These are phyloP conservation scores for Psophia crepitans DNA, from an alignment of 2,113 vertebrate genomes.

Conservation along the genomic window DNA sequence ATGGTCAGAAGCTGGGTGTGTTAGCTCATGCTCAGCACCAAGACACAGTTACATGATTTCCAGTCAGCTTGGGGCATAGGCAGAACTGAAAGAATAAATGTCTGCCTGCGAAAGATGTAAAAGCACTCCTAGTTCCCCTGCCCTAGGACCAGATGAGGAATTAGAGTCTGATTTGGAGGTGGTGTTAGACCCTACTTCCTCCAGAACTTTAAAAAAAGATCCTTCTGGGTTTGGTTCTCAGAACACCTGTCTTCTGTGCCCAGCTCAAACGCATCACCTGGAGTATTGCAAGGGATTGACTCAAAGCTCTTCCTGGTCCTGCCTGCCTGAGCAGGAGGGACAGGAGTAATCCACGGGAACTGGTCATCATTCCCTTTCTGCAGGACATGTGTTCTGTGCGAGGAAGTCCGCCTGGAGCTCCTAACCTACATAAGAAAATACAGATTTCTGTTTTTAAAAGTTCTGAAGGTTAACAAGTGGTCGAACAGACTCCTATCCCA, in stretches of 20 bases:
- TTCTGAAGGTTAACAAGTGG: background rate
- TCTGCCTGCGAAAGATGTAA: background rate
- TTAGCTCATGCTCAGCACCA: background rate
- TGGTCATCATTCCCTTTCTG: background rate
- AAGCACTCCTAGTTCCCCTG: background rate
- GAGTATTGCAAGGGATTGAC: background rate
- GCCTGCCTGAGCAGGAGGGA: background rate
- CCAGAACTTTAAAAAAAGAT: background rate
- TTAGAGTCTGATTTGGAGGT: background rate
- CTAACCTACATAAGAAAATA: background rate
- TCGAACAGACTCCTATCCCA: background rate
- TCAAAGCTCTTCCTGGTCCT: background rate
- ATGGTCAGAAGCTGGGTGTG: background rate
- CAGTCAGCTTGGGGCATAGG: background rate
- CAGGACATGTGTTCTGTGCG: background rate
- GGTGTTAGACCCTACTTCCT: background rate
- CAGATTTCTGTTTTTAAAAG: background rate
- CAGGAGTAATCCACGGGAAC: background rate
- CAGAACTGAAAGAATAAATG: background rate
- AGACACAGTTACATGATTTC: background rate
- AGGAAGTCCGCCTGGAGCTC: background rate
- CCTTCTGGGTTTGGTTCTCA: background rate
- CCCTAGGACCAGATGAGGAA: background rate
- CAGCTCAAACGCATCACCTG: background rate
- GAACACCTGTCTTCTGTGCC: background rate